Percentiles rank a stretch among this genome's conserved stretches.
Evolutionary conservation across 2,888 invertebrate genomes (phyloP).

Genomic region (Ephialtes manifestator): DNA sequence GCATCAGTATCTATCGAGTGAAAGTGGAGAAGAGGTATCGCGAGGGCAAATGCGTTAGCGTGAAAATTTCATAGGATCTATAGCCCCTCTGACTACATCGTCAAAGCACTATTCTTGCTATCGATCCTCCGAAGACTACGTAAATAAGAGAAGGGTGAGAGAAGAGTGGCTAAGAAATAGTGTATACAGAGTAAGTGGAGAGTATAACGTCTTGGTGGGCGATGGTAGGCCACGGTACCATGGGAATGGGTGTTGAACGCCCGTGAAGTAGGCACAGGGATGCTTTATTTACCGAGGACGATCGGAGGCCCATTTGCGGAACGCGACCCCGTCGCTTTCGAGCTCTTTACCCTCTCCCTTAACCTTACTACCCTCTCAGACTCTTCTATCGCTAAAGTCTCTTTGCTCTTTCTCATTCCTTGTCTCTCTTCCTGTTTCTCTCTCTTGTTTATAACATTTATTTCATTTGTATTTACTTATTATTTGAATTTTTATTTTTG

Average conservation of each 20-base stretch:
- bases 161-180: constrained; percentile 25
- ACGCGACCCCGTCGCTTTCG: constrained; percentile 71
- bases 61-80: constrained; percentile 64
- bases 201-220: constrained; percentile 22
- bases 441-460: no score
- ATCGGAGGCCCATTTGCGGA: constrained; percentile 77
- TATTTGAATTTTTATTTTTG: no score
- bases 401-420: background rate
- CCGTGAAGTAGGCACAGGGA: constrained; percentile 44
- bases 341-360: constrained; percentile 48
- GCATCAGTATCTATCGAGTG: constrained; percentile 41
- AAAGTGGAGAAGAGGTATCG: constrained; percentile 48
- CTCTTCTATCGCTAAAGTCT: constrained; percentile 32
- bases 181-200: constrained; percentile 26
- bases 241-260: constrained; percentile 38
- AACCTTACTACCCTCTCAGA: constrained; percentile 48
- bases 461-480: no score
- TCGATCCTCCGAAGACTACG: constrained; percentile 13
- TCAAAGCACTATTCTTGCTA: constrained; percentile 37
- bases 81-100: constrained; percentile 51
- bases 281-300: constrained; percentile 76
- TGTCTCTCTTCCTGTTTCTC: constrained; percentile 1
- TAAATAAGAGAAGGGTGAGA: constrained; percentile 44
- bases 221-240: constrained; percentile 17
- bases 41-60: constrained; percentile 59